A percentile compares a stretch with the other conserved stretches of the same genome.
These are phyloP conservation scores for Sitophilus oryzae DNA, from an alignment of 1,140 invertebrate species.

Conservation along the genomic window DNA sequence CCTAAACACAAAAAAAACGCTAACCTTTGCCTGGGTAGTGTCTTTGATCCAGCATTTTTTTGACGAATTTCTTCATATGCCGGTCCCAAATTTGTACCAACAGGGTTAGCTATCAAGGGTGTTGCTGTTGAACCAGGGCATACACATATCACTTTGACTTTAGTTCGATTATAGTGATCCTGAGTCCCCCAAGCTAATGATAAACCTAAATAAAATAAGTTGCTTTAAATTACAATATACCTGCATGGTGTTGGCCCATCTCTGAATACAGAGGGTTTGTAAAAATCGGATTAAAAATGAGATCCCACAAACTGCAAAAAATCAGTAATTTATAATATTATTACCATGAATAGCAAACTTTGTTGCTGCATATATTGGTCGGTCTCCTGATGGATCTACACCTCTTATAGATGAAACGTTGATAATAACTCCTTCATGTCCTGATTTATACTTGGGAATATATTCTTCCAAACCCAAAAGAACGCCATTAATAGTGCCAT, in stretches of 20 bases:
- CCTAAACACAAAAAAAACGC: background rate
- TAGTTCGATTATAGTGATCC: slow-evolving; percentile 27
- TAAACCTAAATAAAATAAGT: slow-evolving; percentile 9
- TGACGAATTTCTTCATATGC: background rate
- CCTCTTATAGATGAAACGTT: slow-evolving; percentile 30
- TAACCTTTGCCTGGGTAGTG: background rate
- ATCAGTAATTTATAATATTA: background rate
- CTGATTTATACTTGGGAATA: slow-evolving; percentile 23
- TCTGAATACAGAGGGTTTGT: too few species aligned
- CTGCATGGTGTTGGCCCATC: too few species aligned
- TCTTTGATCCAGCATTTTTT: background rate
- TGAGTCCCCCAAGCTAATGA: slow-evolving; percentile 16
- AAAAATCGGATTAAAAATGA: too few species aligned
- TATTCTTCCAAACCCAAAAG: slow-evolving; percentile 27
- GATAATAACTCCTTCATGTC: slow-evolving; percentile 26
- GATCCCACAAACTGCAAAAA: too few species aligned
- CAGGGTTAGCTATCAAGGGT: slow-evolving; percentile 11
- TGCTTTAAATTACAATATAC: too few species aligned
- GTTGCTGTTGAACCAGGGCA: slow-evolving; percentile 39
- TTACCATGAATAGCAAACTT: slow-evolving; percentile 26
- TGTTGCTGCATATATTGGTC: slow-evolving; percentile 30
- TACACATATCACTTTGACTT: slow-evolving; percentile 35
- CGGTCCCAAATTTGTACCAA: background rate
- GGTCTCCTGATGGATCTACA: slow-evolving; percentile 6
- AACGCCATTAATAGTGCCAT: slow-evolving; percentile 24